Evolutionary conservation across 2,113 vertebrate genomes (phyloP).

Genomic region (Tiliqua scincoides): DNA sequence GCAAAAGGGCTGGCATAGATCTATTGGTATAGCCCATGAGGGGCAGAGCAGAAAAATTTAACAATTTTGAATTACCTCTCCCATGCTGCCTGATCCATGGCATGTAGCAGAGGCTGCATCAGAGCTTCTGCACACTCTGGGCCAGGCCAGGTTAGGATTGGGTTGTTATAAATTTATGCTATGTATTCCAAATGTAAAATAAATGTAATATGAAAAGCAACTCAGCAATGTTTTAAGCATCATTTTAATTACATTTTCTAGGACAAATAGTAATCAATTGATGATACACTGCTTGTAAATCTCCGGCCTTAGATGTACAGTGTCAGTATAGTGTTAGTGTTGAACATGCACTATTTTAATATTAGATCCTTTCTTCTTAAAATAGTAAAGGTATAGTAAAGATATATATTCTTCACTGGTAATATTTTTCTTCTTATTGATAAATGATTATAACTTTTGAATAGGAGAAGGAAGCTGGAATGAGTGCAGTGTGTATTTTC

Average conservation of each 20-base stretch:
- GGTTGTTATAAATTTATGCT: not conserved
- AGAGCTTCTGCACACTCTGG: too few species aligned
- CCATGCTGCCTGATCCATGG: not conserved
- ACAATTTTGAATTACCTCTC: too few species aligned
- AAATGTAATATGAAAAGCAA: not conserved
- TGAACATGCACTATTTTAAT: not conserved
- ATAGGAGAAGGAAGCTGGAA: constrained; percentile 14
- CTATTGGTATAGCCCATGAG: too few species aligned
- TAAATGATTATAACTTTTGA: constrained; percentile 3
- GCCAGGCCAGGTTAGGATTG: too few species aligned
- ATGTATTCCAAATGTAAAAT: not conserved
- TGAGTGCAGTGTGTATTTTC: constrained; percentile 39
- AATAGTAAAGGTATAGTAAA: not conserved
- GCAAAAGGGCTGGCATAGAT: too few species aligned
- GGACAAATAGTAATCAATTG: not conserved
- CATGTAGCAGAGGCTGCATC: too few species aligned
- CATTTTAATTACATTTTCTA: too few species aligned
- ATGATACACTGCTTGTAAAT: not conserved
- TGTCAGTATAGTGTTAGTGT: not conserved
- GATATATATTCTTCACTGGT: fast-evolving
- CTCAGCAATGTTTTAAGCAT: not conserved
- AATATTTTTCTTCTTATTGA: constrained; percentile 21
- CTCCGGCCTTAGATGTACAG: not conserved
- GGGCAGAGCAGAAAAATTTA: too few species aligned
- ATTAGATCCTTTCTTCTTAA: not conserved